Evolutionary conservation across 1,140 invertebrate genomes (phyloP), one percentile per base, ranked within the genome.

Genomic region (Andricus grossulariae): DNA sequence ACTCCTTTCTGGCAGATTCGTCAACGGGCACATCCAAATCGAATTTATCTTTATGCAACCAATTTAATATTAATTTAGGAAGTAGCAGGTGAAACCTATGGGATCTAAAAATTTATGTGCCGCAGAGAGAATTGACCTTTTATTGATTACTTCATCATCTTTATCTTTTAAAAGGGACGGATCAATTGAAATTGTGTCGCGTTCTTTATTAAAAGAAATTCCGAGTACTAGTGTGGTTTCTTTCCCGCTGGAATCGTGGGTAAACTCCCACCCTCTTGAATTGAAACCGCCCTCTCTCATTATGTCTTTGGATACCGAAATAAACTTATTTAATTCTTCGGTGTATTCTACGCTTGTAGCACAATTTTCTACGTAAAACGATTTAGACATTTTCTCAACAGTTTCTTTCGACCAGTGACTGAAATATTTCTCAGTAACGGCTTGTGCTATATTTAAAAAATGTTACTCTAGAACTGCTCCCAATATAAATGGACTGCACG

Each of bases 31-130:
- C 73, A 82, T 89, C 85, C 85, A 85, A 89, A 55, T 74, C 75
- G 4, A 84, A 13, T 50, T 85, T 85, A 21, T 71, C 50, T 50
- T 57, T 50, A 82, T 84, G 88, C 12, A 75, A 39, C 39, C 39
- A 3, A 1, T 39, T 39, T 10, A 39, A 39, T 39, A 39, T 39
- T 16, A 87, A 50, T 77, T 88, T 87, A 13, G 86, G 80, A 60
- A 50, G 74, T 13, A 87, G 60, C 80, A 79, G 21, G 81, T 50
- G 70, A 88, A 77, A 49, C 88, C 86, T 5, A 90, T 80, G 8
- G 86, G 87, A 81, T 88, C 86, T 75, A 85, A 90, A 32, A 88
- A 71, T 74, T 75, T 75, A 57, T 86, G 81, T 18, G 83, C 66
- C 16, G 76, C 71, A 11, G 81, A 82, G 16, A 86, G 71, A 8